Evolutionary conservation across 2,888 invertebrate genomes (phyloP), one percentile per base, ranked within the genome.

Genomic region (Ennomos fuscantarius): DNA sequence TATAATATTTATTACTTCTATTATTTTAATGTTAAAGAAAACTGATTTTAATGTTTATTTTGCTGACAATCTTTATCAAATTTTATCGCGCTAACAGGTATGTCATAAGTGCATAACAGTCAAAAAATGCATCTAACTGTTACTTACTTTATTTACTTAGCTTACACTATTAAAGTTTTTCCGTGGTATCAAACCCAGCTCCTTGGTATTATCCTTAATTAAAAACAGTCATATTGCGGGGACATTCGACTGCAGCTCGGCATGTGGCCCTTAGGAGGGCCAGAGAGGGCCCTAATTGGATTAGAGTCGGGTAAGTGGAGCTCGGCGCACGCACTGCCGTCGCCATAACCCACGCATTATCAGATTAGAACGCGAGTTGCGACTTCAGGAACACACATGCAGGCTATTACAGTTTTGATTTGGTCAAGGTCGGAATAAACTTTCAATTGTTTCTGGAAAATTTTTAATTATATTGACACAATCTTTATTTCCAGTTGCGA

Each of bases 331-430:
- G 78, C 81, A 82, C 58, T 72, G 69, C 74, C 71, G 74, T 73
- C 42, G 49, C 81, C 79, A 80, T 82, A 82, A 81, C 81, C 75
- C 69, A 72, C 73, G 74, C 81, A 79, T 82, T 82, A 82, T 82
- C 78, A 67, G 79, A 82, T 82, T 82, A 82, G 68, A 66, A 58
- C 66, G 71, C 68, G 74, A 64, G 69, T 70, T 57, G 72, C 68
- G 71, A 70, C 59, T 55, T 55, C 56, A 55, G 62, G 62, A 65
- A 66, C 68, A 62, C 65, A 72, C 64, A 70, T 73, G 69, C 66
- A 65, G 65, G 50, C 10, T 50, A 51, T 57, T 60, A 55, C 39
- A 55, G 62, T 60, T 61, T 59, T 59, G 56, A 66, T 62, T 64
- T 60, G 72, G 73, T 75, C 72, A 79, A 78, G 76, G 76, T 76